Conservation (phyloP, 1,140 invertebrate genomes). For the Drosophila arizonae region DNA sequence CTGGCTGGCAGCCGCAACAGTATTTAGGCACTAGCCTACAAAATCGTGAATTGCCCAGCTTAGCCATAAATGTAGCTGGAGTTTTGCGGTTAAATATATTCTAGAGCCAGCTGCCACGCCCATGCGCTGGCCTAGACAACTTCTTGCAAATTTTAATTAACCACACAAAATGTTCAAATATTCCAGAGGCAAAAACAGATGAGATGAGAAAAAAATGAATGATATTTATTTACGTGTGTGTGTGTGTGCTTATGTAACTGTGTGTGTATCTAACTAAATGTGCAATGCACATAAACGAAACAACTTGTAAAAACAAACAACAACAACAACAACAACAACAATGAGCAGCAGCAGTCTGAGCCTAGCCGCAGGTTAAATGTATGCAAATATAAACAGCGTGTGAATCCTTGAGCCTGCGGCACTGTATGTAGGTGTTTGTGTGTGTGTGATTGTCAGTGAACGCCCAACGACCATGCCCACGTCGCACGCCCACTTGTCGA, state of each 20-base stretch:
- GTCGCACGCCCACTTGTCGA: slow-evolving; percentile 31
- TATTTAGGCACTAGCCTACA: neutral
- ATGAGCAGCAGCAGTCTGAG: slow-evolving; percentile 28
- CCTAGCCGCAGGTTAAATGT: slow-evolving; percentile 71
- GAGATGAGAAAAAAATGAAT: slow-evolving; percentile 13
- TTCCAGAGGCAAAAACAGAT: slow-evolving; percentile 30
- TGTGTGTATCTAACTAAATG: slow-evolving; percentile 35
- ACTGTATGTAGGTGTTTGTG: neutral
- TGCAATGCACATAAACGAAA: slow-evolving; percentile 53
- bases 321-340: slow-evolving; percentile 36
- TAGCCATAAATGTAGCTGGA: neutral
- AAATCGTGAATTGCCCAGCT: neutral
- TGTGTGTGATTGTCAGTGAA: neutral
- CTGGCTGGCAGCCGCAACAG: neutral
- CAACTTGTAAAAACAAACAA: slow-evolving; percentile 71
- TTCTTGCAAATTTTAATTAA: slow-evolving; percentile 54
- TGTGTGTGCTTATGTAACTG: neutral
- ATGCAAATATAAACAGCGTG: slow-evolving; percentile 79
- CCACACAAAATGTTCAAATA: slow-evolving; percentile 48
- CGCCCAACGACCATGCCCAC: slow-evolving; percentile 1
- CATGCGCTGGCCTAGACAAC: neutral
- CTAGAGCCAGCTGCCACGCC: neutral
- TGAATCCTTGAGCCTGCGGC: slow-evolving; percentile 42
- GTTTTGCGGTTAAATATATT: slow-evolving; percentile 6
- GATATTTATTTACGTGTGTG: neutral